Conservation (phyloP, 2,888 invertebrate genomes). For the Acholoe squamosa region DNA sequence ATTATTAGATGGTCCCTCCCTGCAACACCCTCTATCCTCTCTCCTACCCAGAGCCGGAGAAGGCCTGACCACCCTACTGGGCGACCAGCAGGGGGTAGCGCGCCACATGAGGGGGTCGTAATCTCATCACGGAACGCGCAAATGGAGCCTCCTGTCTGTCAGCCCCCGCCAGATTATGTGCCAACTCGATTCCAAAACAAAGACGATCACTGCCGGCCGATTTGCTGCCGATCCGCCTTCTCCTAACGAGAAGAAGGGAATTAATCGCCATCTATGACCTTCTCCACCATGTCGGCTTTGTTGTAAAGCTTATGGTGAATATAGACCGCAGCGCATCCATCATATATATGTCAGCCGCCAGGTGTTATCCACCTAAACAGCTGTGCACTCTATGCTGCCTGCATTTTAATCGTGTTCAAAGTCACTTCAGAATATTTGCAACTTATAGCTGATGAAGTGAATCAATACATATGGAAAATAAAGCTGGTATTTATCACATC, state of each 20-base stretch:
- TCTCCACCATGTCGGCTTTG: not conserved
- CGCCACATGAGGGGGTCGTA: conserved; percentile 19
- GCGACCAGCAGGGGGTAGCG: not conserved
- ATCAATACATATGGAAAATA: too few species aligned
- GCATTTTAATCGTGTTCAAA: too few species aligned
- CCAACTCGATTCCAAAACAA: conserved; percentile 56
- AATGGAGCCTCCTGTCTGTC: conserved; percentile 34
- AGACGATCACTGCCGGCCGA: conserved; percentile 49
- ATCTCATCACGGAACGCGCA: conserved; percentile 12
- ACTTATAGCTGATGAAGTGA: too few species aligned
- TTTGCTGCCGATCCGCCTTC: conserved; percentile 26
- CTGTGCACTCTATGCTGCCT: too few species aligned
- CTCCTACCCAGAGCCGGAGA: not conserved
- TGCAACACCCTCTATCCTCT: not conserved
- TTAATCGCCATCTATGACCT: conserved; percentile 16
- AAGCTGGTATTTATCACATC: too few species aligned
- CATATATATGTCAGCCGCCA: too few species aligned
- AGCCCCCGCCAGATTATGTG: conserved; percentile 24
- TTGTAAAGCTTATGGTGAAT: not conserved
- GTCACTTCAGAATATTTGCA: too few species aligned
- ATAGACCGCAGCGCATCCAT: too few species aligned
- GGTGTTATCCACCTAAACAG: too few species aligned
- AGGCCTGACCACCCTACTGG: not conserved
- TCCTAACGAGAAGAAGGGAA: conserved; percentile 40
- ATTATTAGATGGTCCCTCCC: conserved; percentile 20